Evolutionary conservation across 1,140 invertebrate genomes (phyloP), one percentile per base, ranked within the genome.

Genomic region (Drosophila ercepeae): DNA sequence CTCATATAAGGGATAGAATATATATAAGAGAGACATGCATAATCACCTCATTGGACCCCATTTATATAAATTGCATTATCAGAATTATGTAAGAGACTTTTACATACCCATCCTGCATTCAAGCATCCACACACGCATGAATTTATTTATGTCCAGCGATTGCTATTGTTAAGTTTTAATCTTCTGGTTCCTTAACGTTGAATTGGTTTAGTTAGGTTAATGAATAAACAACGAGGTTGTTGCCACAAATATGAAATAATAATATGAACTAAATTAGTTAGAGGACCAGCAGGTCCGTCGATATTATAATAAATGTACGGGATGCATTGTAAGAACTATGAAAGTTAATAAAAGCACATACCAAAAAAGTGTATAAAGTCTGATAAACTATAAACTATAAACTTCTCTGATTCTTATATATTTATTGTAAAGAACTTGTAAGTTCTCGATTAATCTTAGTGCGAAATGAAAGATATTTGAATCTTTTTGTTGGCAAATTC

Each of bases 91-190:
- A 27, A 67, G 25, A 48, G 44, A 16, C 44, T 48, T 59, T 48
- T 59, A 70, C 32, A 54, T 23, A 9, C 46, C 46, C 27, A 50
- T 34, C 41, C 48, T 14, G 34, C 50, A 69, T 45, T 21, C n/a
- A 16, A 54, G 25, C 64, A 23, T 16, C 36, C 52, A 53, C 70
- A 73, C 14, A 53, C 19, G 55, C 58, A 73, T 41, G 70, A 69
- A 74, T 74, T 74, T 74, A 74, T 73, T 84, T 71, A 83, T 69
- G 58, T 72, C 41, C 72, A 76, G 67, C 45, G 75, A 60, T 63
- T 84, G 52, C 32, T 61, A 70, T 55, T 39, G 36, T 75, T 39
- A 75, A 52, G 53, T 67, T 81, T 75, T 60, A 67, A 65, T 67
- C 36, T 41, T 51, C 29, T 72, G 67, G 79, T 86, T 84, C 79